Evolutionary conservation across 2,113 vertebrate species (phyloP).

Genomic region (Cyanoderma ruficeps): DNA sequence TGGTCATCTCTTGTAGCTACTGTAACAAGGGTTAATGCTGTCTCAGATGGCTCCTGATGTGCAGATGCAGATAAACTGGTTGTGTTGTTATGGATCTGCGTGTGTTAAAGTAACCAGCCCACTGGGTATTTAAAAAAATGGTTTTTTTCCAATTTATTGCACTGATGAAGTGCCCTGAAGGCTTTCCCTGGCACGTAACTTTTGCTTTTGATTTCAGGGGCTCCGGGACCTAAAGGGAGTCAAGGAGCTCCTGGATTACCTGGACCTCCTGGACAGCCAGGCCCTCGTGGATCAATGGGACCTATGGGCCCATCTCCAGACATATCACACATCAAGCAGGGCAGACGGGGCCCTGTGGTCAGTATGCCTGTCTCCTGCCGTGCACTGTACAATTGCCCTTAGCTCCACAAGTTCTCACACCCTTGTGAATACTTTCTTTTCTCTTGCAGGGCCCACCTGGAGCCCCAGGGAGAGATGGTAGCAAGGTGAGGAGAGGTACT

Average conservation of each 20-base stretch:
- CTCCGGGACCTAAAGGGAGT: conserved; percentile 86
- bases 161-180: not conserved
- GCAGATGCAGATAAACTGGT: not conserved
- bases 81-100: not conserved
- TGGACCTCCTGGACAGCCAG: conserved; percentile 85
- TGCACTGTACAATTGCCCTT: not conserved
- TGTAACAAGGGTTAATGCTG: not conserved
- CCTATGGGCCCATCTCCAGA: conserved; percentile 94
- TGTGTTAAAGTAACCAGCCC: not conserved
- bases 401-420: not conserved
- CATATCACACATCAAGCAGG: conserved; percentile 91
- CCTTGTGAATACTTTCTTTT: conserved; percentile 38
- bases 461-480: conserved; percentile 88
- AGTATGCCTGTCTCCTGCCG: conserved; percentile 61
- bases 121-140: not conserved
- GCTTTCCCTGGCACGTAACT: not conserved
- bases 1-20: not conserved
- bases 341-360: conserved; percentile 91
- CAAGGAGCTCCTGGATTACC: conserved; percentile 81
- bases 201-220: conserved; percentile 76
- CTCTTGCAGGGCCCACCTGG: conserved; percentile 86
- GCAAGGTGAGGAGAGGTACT: conserved; percentile 80
- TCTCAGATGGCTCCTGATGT: not conserved
- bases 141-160: not conserved
- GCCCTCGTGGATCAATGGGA: conserved; percentile 93